These are phyloP conservation scores for Phyto melanocephala DNA, from an alignment of 2,888 invertebrate species.

Conservation along the genomic window DNA sequence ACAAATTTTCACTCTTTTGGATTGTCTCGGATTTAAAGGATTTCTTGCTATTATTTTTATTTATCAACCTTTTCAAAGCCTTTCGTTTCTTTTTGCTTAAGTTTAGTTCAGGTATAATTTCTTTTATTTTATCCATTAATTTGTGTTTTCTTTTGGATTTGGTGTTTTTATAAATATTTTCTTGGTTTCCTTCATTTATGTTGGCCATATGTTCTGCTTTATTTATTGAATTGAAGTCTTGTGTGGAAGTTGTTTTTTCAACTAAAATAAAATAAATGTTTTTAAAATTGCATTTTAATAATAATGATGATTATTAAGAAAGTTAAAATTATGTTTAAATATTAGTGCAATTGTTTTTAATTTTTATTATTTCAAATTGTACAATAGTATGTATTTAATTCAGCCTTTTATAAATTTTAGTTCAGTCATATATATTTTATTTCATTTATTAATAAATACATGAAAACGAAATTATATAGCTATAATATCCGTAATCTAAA, in stretches of 20 bases:
- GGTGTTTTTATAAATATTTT: not conserved
- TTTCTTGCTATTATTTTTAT: slow-evolving; percentile 17
- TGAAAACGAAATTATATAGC: too few species aligned
- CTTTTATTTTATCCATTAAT: slow-evolving; percentile 58
- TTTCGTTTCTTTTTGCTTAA: slow-evolving; percentile 47
- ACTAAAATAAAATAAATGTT: too few species aligned
- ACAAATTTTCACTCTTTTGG: not conserved
- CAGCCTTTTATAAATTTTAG: too few species aligned
- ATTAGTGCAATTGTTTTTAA: too few species aligned
- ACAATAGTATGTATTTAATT: too few species aligned
- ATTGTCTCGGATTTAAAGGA: slow-evolving; percentile 1
- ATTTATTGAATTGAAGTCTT: not conserved
- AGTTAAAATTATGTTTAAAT: too few species aligned
- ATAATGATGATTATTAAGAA: too few species aligned
- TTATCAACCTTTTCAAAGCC: slow-evolving; percentile 44
- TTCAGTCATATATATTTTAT: too few species aligned
- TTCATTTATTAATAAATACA: too few species aligned
- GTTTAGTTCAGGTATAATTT: slow-evolving; percentile 56
- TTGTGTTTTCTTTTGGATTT: slow-evolving; percentile 21
- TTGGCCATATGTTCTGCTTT: not conserved
- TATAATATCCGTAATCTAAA: too few species aligned
- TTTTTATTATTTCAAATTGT: too few species aligned
- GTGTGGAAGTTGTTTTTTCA: not conserved
- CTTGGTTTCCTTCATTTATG: not conserved
- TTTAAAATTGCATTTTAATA: too few species aligned